A percentile compares a stretch with the other conserved stretches of the same genome.
Conservation (phyloP, 2,113 vertebrate species). For the Mandrillus leucophaeus region DNA sequence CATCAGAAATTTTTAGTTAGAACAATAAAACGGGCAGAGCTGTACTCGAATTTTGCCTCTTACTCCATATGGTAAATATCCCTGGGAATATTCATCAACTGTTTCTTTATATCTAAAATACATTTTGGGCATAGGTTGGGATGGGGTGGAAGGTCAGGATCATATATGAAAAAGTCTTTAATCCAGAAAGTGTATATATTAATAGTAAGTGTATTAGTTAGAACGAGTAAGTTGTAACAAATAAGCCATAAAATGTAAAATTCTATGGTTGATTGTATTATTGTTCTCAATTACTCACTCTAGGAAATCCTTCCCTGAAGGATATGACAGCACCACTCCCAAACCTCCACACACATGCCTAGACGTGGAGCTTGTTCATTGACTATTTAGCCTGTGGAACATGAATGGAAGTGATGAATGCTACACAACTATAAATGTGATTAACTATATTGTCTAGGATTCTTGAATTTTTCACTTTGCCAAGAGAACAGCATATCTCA, state of each 20-base stretch:
- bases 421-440: background rate
- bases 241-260: background rate
- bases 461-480: background rate
- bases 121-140: background rate
- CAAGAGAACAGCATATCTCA: background rate
- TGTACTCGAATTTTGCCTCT: background rate
- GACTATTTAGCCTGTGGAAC: background rate
- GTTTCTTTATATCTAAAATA: background rate
- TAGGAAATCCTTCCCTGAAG: background rate
- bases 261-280: too few relatives aligned
- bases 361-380: background rate
- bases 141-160: background rate
- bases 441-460: background rate
- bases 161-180: background rate
- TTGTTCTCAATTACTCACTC: background rate
- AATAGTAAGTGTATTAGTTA: background rate
- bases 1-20: background rate
- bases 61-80: background rate
- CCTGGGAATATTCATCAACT: background rate
- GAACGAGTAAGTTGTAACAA: background rate
- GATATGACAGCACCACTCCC: too few relatives aligned
- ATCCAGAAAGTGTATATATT: background rate
- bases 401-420: background rate
- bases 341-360: too few relatives aligned
- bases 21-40: background rate